phyloP scores from a whole-genome alignment of 2,888 invertebrate genomes.

The Agrotis clavis region DNA sequence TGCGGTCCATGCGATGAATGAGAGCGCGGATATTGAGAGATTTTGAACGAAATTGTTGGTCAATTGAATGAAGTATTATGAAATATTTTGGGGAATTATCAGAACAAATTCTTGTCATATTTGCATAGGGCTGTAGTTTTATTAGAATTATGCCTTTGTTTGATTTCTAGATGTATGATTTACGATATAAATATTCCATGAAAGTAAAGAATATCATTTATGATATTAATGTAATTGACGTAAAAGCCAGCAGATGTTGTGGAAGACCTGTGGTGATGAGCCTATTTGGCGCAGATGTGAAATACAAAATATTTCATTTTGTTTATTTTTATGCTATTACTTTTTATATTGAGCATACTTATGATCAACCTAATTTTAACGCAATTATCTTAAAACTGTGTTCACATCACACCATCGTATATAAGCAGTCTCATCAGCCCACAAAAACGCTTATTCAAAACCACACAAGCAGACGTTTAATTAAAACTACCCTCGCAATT shows the following conservation, averaged over 20 bases:
- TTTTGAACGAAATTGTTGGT: conserved; percentile 32
- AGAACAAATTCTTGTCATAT: not conserved
- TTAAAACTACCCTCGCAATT: conserved; percentile 38
- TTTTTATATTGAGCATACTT: no score
- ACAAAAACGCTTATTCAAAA: not conserved
- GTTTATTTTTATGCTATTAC: no score
- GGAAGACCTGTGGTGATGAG: not conserved
- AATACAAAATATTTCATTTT: no score
- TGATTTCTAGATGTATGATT: no score
- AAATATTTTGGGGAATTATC: not conserved
- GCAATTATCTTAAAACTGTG: not conserved
- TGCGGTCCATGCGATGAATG: conserved; percentile 47
- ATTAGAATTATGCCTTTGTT: no score
- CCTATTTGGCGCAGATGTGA: no score
- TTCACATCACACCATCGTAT: not conserved
- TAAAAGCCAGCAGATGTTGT: not conserved
- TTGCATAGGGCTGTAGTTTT: not conserved
- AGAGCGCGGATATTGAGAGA: conserved; percentile 50
- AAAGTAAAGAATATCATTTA: not conserved
- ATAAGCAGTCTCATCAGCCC: not conserved
- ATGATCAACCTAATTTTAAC: not conserved
- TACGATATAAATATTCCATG: not conserved
- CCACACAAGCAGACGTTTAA: conserved; percentile 30
- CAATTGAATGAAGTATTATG: conserved; percentile 10
- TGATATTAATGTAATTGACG: not conserved